A percentile compares a stretch with the other conserved stretches of the same genome.
Conservation (phyloP, 1,140 invertebrate genomes). For the Himalopsyche phryganea region DNA sequence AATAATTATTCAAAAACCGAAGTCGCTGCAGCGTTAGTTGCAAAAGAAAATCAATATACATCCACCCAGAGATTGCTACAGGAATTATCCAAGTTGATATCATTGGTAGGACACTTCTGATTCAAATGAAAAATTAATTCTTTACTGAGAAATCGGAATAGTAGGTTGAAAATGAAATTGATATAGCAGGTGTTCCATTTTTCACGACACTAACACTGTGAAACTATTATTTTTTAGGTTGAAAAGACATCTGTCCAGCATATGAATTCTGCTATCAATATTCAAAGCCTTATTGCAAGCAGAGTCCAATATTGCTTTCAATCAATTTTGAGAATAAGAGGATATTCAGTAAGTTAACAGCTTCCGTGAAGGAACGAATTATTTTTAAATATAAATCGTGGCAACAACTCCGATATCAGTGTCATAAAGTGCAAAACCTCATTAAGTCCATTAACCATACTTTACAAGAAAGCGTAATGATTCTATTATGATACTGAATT, state of each 20-base stretch:
- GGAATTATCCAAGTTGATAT: conserved; percentile 36
- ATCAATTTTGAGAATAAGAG: conserved; percentile 47
- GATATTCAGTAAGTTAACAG: conserved; percentile 49
- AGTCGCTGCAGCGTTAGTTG: conserved; percentile 36
- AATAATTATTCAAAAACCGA: conserved; percentile 39
- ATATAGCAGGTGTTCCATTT: too few species aligned
- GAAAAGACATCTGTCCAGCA: conserved; percentile 39
- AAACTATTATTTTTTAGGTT: conserved; percentile 39
- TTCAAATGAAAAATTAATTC: neutral
- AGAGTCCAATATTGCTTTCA: conserved; percentile 50
- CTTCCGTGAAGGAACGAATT: too few species aligned
- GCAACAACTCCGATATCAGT: too few species aligned
- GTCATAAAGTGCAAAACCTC: too few species aligned
- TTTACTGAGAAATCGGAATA: too few species aligned
- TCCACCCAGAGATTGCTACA: conserved; percentile 34
- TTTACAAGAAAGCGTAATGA: too few species aligned
- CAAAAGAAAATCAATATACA: conserved; percentile 36
- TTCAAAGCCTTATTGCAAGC: conserved; percentile 46
- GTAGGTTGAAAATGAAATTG: too few species aligned
- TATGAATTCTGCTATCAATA: conserved; percentile 40
- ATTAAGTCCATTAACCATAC: too few species aligned
- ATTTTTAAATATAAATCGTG: too few species aligned
- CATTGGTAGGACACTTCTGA: conserved; percentile 29
- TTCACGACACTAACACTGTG: too few species aligned
- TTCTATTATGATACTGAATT: too few species aligned